Base-by-base conservation (phyloP, 2,797 vertebrate species). In the Anisognathus igniventris region DNA sequence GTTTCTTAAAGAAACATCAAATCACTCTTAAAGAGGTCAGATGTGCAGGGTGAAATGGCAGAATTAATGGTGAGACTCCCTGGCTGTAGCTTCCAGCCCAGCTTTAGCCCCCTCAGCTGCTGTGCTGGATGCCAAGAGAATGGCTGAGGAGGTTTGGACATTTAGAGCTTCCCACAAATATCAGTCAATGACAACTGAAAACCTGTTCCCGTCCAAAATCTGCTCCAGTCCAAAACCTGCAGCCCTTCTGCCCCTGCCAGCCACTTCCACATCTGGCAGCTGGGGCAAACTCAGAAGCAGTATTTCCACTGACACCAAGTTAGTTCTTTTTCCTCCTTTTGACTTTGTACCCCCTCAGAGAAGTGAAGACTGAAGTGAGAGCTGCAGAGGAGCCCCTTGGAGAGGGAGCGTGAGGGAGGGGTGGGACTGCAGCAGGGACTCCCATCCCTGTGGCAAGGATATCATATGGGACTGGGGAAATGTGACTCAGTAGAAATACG, bases 1-100 rank as follows among this genome's bases (percentile, higher is more conserved):
- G 92, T 91, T 95, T 87, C 90, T 96, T 95, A 92, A 95, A 96
- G 95, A 93, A 95, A 95, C 77, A 93, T 91, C 86, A 88, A 48
- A 88, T 90, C 70, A 66, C 83, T 94, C 77, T 74, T 81, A 57
- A 90, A 74, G 90, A 94, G 88, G 92, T 90, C 90, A 95, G 74
- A 95, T 92, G 77, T 88, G 60, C 67, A 57, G 83, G 77, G 48
- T 39, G 80, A 88, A 92, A 91, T 79, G 57, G 88, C 70, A 88
- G 71, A 93, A 92, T 67, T 88, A 73, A 86, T 50, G 76, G 82
- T 90, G 56, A 93, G 76, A 22, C 47, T 88, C 68, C 27, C 40
- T 31, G 58, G 28, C 73, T 92, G 58, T 66, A 73, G 39, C 53
- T 81, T 72, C 70, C 58, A 89, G 51, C n/a, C 54, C 58, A 58